Evolutionary conservation across 2,797 vertebrate genomes (phyloP).

Genomic region (Distichodus sexfasciatus): DNA sequence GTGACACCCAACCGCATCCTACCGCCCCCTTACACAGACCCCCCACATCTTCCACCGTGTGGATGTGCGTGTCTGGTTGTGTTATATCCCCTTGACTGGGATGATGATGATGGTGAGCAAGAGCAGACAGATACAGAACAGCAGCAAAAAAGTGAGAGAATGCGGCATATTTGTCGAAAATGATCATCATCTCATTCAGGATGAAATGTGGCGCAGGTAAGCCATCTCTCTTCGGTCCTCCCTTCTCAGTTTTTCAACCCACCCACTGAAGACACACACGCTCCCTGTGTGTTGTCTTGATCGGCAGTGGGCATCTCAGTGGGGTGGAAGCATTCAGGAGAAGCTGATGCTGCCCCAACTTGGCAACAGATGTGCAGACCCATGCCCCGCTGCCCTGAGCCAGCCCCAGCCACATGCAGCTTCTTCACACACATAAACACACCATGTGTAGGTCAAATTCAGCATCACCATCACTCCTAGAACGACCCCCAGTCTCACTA

Average conservation of each 20-base stretch:
- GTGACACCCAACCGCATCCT: conserved; percentile 80
- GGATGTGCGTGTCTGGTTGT: conserved; percentile 19
- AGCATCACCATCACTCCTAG: conserved; percentile 29
- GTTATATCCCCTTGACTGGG: neutral
- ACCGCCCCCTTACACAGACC: conserved; percentile 57
- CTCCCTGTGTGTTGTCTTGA: conserved; percentile 1
- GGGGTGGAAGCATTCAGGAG: conserved; percentile 63
- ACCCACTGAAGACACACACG: conserved; percentile 1
- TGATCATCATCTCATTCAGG: no score
- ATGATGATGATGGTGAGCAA: neutral
- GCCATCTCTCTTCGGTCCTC: neutral
- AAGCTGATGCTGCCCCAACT: conserved; percentile 80
- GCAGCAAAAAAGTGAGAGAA: no score
- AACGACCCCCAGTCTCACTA: neutral
- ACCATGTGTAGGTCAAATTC: conserved; percentile 22
- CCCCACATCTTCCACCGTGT: conserved; percentile 39
- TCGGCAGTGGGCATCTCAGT: conserved; percentile 30
- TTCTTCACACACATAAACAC: neutral
- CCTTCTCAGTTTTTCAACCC: neutral
- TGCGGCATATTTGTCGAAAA: no score
- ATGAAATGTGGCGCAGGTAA: no score
- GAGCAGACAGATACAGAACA: no score
- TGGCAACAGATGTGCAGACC: conserved; percentile 83
- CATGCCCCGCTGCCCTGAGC: conserved; percentile 46
- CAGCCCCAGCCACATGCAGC: conserved; percentile 12